Percentiles rank a stretch among this genome's conserved stretches.
phyloP scores from a whole-genome alignment of 2,113 vertebrate species.

The Epinephelus moara region DNA sequence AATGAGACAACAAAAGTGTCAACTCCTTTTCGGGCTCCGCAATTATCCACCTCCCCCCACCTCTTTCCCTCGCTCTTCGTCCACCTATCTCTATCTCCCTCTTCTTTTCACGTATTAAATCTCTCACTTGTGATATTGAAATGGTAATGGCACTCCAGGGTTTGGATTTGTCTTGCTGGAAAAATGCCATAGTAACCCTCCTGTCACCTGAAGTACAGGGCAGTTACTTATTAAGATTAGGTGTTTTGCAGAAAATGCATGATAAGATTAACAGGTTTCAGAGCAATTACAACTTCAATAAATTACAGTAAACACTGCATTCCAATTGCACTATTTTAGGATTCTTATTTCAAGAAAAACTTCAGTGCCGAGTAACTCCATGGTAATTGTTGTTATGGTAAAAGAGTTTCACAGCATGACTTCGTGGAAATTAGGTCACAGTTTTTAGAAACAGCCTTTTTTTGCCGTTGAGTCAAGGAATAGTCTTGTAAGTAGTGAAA shows the following conservation, averaged over 20 bases:
- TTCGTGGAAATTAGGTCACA: slow-evolving; percentile 37
- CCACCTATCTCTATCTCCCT: slow-evolving; percentile 11
- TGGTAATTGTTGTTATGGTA: slow-evolving; percentile 5
- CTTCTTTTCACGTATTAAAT: slow-evolving; percentile 36
- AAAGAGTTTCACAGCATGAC: slow-evolving; percentile 15
- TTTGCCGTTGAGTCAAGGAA: neutral
- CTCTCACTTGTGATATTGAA: slow-evolving; percentile 20
- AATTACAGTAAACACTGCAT: neutral
- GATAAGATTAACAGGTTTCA: neutral
- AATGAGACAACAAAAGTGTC: slow-evolving; percentile 72
- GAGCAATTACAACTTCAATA: neutral
- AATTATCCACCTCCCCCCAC: slow-evolving; percentile 53
- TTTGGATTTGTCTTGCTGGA: slow-evolving; percentile 11
- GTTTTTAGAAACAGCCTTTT: neutral
- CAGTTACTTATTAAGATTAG: neutral
- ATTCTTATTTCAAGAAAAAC: neutral
- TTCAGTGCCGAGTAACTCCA: neutral
- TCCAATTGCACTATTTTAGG: slow-evolving; percentile 17
- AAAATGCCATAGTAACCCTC: slow-evolving; percentile 2
- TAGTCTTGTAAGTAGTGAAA: neutral
- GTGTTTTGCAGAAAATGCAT: neutral
- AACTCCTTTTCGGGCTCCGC: slow-evolving; percentile 42
- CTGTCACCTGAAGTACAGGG: neutral
- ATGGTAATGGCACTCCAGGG: slow-evolving; percentile 3
- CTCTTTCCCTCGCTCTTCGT: slow-evolving; percentile 9